These are phyloP conservation scores for Tenthredo livida DNA, from an alignment of 2,888 invertebrate genomes.

Conservation along the genomic window DNA sequence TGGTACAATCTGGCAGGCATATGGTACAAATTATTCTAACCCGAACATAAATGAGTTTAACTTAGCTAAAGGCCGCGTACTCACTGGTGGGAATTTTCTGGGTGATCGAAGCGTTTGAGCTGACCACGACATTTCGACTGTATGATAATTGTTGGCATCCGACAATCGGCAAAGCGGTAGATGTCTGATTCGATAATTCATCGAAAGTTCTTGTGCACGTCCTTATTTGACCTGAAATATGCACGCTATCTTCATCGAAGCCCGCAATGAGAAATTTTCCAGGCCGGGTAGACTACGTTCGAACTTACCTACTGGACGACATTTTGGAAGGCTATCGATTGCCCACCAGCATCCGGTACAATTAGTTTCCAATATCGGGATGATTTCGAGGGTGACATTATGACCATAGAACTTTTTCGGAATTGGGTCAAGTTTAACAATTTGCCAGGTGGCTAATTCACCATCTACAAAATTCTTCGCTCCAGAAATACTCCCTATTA, in stretches of 20 bases:
- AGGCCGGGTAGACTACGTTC: neutral
- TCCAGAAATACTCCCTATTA: conserved; percentile 37
- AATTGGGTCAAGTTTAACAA: conserved; percentile 53
- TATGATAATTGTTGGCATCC: conserved; percentile 66
- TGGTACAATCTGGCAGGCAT: neutral
- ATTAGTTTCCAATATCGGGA: neutral
- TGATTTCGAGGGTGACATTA: neutral
- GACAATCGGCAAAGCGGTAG: conserved; percentile 57
- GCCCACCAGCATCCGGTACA: conserved; percentile 59
- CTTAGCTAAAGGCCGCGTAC: neutral
- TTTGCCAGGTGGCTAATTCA: conserved; percentile 60
- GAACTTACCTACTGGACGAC: conserved; percentile 53
- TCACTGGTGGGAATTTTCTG: neutral
- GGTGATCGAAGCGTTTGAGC: too few species aligned
- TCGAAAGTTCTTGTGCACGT: conserved; percentile 45
- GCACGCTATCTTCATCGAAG: neutral
- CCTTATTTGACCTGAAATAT: conserved; percentile 53
- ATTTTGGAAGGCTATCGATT: conserved; percentile 61
- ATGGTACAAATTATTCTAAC: neutral
- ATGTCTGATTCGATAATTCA: neutral
- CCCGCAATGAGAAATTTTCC: neutral
- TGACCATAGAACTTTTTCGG: neutral
- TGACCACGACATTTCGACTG: conserved; percentile 50
- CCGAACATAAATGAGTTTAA: neutral
- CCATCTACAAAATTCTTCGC: neutral